phyloP scores from a whole-genome alignment of 37 sponge, comb jelly and placozoan genomes.

The Ianthella basta region DNA sequence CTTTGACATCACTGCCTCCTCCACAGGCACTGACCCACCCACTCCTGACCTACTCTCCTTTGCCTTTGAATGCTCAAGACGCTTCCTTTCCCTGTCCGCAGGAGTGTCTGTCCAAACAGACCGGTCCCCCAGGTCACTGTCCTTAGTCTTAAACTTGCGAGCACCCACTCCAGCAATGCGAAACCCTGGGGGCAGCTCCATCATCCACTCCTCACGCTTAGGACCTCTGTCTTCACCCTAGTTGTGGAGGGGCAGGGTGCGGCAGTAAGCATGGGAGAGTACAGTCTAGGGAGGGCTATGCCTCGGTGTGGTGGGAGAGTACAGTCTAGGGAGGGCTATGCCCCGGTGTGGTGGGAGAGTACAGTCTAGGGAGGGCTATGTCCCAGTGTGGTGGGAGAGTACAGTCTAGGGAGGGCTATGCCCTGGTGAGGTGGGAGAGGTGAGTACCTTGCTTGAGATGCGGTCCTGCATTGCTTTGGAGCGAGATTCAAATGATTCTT shows the following conservation, averaged over 20 bases:
- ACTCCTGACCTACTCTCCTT: not conserved
- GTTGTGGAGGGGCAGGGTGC: not conserved
- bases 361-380: slow-evolving; percentile 20
- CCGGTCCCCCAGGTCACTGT: slow-evolving; percentile 61
- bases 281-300: slow-evolving; percentile 20
- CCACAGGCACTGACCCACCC: not conserved
- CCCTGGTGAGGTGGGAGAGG: not conserved
- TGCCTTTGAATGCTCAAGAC: not conserved
- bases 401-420: no score
- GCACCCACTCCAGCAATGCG: slow-evolving; percentile 70
- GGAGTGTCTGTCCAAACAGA: slow-evolving; percentile 90
- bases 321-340: no score
- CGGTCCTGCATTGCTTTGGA: slow-evolving; percentile 65
- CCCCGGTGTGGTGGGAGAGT: not conserved
- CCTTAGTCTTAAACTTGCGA: slow-evolving; percentile 67
- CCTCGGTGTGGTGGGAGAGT: slow-evolving; percentile 16
- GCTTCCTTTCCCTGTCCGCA: slow-evolving; percentile 55
- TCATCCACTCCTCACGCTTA: slow-evolving; percentile 82
- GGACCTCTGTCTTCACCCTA: slow-evolving; percentile 25
- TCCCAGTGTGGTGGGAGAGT: slow-evolving; percentile 16
- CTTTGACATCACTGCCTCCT: not conserved
- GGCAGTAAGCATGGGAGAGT: slow-evolving; percentile 36
- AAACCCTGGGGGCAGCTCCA: slow-evolving; percentile 68
- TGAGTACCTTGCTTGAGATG: slow-evolving; percentile 50
- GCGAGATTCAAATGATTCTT: slow-evolving; percentile 56